Conservation (phyloP, 2,797 vertebrate genomes). For the Gambusia yucatana region DNA sequence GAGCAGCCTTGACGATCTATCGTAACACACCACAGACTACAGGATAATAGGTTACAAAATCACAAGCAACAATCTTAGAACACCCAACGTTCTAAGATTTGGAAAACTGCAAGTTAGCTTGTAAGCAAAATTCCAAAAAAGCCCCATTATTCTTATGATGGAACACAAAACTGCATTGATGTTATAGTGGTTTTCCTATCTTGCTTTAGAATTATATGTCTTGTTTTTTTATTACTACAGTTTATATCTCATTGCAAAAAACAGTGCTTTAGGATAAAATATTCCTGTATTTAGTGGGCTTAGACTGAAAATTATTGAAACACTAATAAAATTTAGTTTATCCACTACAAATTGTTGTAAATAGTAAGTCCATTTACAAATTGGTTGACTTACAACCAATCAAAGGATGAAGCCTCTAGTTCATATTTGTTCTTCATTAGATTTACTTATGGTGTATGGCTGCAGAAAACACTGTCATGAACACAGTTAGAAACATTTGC, state of each 20-base stretch:
- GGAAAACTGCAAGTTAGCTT: neutral
- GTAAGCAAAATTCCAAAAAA: neutral
- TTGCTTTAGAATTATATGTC: neutral
- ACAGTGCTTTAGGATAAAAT: neutral
- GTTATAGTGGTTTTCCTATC: neutral
- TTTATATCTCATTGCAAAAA: neutral
- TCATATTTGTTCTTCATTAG: neutral
- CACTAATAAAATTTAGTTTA: neutral
- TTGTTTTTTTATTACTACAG: neutral
- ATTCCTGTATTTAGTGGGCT: neutral
- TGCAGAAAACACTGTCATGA: too few relatives aligned
- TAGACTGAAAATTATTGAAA: neutral
- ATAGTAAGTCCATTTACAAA: neutral
- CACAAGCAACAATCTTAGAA: too few relatives aligned
- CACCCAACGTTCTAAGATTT: neutral
- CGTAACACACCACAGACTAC: too few relatives aligned
- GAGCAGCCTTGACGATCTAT: too few relatives aligned
- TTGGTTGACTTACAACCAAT: neutral
- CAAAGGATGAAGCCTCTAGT: neutral
- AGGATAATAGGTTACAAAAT: too few relatives aligned
- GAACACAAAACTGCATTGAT: neutral
- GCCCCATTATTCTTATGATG: neutral
- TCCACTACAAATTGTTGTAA: neutral
- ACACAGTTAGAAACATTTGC: too few relatives aligned
- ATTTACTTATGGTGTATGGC: neutral